Conservation (phyloP, 2,888 invertebrate genomes). For the Steinernema hermaphroditum region DNA sequence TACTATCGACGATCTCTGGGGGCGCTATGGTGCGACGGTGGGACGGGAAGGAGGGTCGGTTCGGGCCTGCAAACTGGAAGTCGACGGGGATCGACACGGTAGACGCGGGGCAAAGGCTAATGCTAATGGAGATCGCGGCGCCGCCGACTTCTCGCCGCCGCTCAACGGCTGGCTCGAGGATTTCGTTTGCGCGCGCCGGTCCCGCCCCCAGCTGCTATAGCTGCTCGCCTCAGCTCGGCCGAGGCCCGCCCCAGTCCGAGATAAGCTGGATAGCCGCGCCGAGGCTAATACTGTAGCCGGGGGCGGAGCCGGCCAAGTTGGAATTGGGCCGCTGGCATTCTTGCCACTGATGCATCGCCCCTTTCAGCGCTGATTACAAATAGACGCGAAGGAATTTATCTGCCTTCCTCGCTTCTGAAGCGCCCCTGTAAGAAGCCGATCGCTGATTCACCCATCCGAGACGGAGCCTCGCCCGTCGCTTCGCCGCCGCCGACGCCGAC, state of each 20-base stretch:
- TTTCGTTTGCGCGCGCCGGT: slow-evolving; percentile 24
- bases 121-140: not conserved
- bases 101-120: slow-evolving; percentile 17
- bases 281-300: slow-evolving; percentile 9
- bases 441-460: slow-evolving; percentile 28
- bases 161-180: slow-evolving; percentile 27
- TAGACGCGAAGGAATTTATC: slow-evolving; percentile 29
- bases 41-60: no score
- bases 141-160: slow-evolving; percentile 17
- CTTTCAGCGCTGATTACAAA: slow-evolving; percentile 25
- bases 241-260: slow-evolving; percentile 23
- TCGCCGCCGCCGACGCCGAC: no score
- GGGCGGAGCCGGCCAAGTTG: slow-evolving; percentile 24
- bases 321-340: no score
- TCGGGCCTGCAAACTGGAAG: no score
- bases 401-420: slow-evolving; percentile 8
- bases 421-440: slow-evolving; percentile 11
- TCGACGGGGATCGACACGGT: not conserved
- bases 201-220: slow-evolving; percentile 5
- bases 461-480: no score
- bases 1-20: not conserved
- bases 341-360: not conserved
- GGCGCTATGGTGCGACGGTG: no score
- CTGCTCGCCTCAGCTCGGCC: not conserved
- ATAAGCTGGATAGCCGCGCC: slow-evolving; percentile 14